phyloP scores from a whole-genome alignment of 2,113 vertebrate species.

The Pachyramphus minor region DNA sequence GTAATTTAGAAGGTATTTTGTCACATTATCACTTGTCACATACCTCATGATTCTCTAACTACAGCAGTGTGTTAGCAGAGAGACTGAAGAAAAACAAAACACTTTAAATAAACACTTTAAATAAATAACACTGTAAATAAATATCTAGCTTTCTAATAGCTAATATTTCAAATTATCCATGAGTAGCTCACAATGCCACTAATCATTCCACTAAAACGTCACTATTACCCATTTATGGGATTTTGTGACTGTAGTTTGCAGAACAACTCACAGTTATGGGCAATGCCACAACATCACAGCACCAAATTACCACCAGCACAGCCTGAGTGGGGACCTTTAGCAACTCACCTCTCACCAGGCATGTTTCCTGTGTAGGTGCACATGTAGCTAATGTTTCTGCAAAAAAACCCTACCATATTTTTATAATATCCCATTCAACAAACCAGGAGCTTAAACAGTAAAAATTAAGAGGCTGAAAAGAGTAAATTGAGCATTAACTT shows the following conservation, averaged over 20 bases:
- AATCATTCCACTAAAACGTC: not conserved
- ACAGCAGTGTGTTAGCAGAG: not conserved
- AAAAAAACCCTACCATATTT: not conserved
- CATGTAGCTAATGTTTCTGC: rapidly evolving
- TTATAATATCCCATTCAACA: not conserved
- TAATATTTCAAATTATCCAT: slow-evolving; percentile 18
- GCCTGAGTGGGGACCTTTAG: not conserved
- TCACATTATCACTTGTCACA: not conserved
- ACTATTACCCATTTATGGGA: not conserved
- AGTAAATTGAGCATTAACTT: slow-evolving; percentile 52
- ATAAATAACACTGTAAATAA: not conserved
- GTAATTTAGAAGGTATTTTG: not conserved
- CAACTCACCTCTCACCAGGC: not conserved
- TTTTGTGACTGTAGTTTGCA: not conserved
- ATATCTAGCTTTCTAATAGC: slow-evolving; percentile 3
- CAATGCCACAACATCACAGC: not conserved
- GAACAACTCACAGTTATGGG: not conserved
- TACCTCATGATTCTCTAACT: not conserved
- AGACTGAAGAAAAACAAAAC: not conserved
- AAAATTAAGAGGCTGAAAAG: slow-evolving; percentile 43
- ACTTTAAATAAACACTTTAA: not conserved
- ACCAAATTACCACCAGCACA: not conserved
- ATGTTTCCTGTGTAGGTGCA: rapidly evolving
- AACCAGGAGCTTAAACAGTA: not conserved
- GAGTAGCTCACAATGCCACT: not conserved